phyloP scores from a whole-genome alignment of 1,140 invertebrate genomes.

The Zaprionus taronus region DNA sequence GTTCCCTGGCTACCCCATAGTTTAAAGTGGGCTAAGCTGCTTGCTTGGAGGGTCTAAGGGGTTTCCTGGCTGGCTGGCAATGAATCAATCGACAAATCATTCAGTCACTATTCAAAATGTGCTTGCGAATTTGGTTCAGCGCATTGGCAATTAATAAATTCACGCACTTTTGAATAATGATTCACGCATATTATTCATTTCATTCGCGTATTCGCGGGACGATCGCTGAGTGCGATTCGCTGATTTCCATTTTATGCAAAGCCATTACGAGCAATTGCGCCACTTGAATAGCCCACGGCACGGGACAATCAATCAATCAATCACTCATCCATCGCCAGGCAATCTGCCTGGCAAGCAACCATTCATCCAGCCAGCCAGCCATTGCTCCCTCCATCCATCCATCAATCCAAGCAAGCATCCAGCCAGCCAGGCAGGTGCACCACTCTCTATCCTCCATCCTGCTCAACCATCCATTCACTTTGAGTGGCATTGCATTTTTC shows the following conservation, averaged over 20 bases:
- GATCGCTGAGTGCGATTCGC: constrained; percentile 1
- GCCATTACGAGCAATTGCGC: constrained; percentile 79
- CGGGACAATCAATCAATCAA: constrained; percentile 76
- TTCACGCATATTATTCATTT: constrained; percentile 4
- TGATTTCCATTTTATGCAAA: constrained; percentile 81
- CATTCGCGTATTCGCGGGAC: background rate
- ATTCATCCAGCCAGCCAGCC: constrained; percentile 44
- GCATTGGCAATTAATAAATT: background rate
- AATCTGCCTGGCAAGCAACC: constrained; percentile 46
- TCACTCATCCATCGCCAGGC: constrained; percentile 49
- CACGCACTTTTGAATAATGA: constrained; percentile 26
- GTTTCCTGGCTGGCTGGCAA: background rate
- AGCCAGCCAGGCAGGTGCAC: background rate
- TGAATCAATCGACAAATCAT: background rate
- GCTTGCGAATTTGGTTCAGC: too few species aligned
- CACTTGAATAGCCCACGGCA: constrained; percentile 53
- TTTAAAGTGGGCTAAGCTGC: too few species aligned
- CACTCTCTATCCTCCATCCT: constrained; percentile 26
- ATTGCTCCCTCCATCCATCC: background rate
- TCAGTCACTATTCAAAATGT: background rate
- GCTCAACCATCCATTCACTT: constrained; percentile 64
- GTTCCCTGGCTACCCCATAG: background rate
- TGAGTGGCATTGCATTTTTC: constrained; percentile 77
- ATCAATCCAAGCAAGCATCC: constrained; percentile 29
- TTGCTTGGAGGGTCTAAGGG: background rate